Base-by-base conservation (phyloP, 1,140 invertebrate species). In the Aphidius gifuensis region DNA sequence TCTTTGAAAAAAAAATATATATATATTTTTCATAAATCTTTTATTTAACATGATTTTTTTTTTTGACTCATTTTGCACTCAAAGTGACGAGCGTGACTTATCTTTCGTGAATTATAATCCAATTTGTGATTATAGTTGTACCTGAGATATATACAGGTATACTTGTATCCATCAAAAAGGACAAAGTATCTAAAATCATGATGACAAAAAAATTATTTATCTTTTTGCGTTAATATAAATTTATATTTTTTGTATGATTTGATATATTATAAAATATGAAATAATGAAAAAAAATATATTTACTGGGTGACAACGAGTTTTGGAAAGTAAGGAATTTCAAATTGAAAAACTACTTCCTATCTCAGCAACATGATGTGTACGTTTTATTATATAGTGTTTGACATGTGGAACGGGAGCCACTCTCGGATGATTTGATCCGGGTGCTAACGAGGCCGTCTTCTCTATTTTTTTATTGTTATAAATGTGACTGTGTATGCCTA, bases 71-170 rank as follows among this genome's bases (percentile, higher is more conserved):
- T 75, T 77, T 77, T 68, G 72, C 71, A 74, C 69, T 66, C 68
- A 71, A 76, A 72, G 70, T 75, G 75, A 80, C 74, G 74, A 77
- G 74, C 78, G 74, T 78, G 77, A 80, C 76, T 79, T 79, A 79
- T 76, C 67, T 71, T 69, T 64, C 61, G 69, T 74, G 73, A 79
- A 80, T 80, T 80, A 80, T 78, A 80, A 80, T 80, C 75, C 74
- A 79, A 79, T 80, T 80, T 79, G 72, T 74, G 77, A 78, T 79
- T 80, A 78, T 75, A 74, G 73, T 73, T 71, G 69, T 64, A 48
- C 55, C 47, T 62, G 53, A 67, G 61, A 61, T 69, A 68, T 67
- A 68, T 66, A 66, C 56, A 60, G 64, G 54, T 32, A 32, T 32
- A 32, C 23, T 32, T 32, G 23, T 32, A 32, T 32, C 23, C 23